phyloP scores from a whole-genome alignment of 2,113 vertebrate species.

The Tonatia bakeri region DNA sequence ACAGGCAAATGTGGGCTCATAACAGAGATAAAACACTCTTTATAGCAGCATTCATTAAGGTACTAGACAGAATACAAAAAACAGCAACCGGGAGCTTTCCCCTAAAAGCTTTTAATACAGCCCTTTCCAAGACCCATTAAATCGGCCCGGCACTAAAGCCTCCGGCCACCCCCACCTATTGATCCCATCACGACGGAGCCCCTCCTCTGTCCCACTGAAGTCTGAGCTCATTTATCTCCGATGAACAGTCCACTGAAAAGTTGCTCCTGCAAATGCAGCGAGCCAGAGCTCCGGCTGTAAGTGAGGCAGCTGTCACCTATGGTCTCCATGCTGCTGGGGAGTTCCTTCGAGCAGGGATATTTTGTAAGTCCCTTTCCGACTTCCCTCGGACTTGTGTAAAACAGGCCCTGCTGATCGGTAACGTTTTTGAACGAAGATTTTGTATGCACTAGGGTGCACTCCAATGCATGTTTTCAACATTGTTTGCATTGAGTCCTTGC shows the following conservation, averaged over 20 bases:
- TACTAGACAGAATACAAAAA: slow-evolving; percentile 65
- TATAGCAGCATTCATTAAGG: slow-evolving; percentile 66
- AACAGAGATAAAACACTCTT: slow-evolving; percentile 57
- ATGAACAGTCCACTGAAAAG: slow-evolving; percentile 17
- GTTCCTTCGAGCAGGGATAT: not conserved
- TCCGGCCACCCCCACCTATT: slow-evolving; percentile 8
- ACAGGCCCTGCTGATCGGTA: not conserved
- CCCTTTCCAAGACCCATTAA: slow-evolving; percentile 60
- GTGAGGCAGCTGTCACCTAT: not conserved
- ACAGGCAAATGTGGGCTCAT: slow-evolving; percentile 58
- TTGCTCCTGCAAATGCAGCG: slow-evolving; percentile 4
- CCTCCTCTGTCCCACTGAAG: slow-evolving; percentile 7
- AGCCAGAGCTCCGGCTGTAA: not conserved
- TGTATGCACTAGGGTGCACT: not conserved
- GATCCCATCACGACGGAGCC: slow-evolving; percentile 34
- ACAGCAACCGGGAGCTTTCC: slow-evolving; percentile 51
- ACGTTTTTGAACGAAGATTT: not conserved
- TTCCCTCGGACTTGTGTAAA: not conserved
- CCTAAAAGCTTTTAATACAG: slow-evolving; percentile 71
- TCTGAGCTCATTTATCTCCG: slow-evolving; percentile 48
- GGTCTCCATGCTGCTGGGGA: not conserved
- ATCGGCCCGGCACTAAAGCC: slow-evolving; percentile 28
- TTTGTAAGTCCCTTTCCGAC: not conserved
- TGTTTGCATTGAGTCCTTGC: not conserved
- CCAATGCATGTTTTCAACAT: not conserved